Conservation (phyloP, 2,888 invertebrate species). For the Villa cingulata region DNA sequence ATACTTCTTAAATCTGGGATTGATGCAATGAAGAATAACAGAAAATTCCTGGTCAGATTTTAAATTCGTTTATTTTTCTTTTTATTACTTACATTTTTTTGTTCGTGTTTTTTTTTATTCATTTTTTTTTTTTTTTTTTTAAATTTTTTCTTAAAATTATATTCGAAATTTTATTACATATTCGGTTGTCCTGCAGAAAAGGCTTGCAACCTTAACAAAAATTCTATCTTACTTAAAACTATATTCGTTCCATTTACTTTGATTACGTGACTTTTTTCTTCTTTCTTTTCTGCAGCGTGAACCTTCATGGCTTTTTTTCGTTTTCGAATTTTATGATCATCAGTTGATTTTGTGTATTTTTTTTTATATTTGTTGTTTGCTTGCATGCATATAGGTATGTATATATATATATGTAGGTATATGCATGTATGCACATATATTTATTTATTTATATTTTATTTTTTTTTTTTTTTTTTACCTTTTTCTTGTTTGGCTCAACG, state of each 20-base stretch:
- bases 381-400: too few species aligned
- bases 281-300: slow-evolving; percentile 2
- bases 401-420: too few species aligned
- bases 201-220: not conserved
- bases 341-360: not conserved
- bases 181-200: not conserved
- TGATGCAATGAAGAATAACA: not conserved
- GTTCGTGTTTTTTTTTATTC: not conserved
- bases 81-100: not conserved
- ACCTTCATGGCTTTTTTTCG: slow-evolving; percentile 3
- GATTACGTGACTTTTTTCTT: slow-evolving; percentile 3
- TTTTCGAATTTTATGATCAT: not conserved
- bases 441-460: not conserved
- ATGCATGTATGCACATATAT: too few species aligned
- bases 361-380: too few species aligned
- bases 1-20: not conserved
- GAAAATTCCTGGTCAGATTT: not conserved
- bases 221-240: not conserved
- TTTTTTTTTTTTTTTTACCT: not conserved
- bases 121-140: not conserved
- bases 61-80: not conserved
- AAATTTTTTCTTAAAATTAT: not conserved
- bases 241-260: slow-evolving; percentile 10
- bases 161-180: not conserved
- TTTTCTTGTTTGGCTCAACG: not conserved